These are phyloP conservation scores for Dreissena polymorpha DNA, from an alignment of 1,140 invertebrate genomes.

Conservation along the genomic window DNA sequence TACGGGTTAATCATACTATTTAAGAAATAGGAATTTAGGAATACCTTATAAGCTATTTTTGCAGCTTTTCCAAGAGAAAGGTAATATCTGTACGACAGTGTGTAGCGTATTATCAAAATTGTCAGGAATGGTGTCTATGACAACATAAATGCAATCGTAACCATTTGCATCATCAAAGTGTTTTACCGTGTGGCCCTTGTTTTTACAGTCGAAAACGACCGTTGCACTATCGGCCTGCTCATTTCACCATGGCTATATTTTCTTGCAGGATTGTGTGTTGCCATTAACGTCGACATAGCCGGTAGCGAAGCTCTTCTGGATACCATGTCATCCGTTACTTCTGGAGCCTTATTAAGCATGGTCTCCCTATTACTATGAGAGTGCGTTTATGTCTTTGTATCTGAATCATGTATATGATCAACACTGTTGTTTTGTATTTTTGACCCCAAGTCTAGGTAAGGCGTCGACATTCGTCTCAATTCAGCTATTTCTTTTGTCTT, in stretches of 20 bases:
- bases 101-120: slow-evolving; percentile 36
- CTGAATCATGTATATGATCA: neutral
- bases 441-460: too few relatives aligned
- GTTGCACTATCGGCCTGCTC: neutral
- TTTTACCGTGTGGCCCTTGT: slow-evolving; percentile 36
- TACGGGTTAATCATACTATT: slow-evolving; percentile 50
- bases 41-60: slow-evolving; percentile 42
- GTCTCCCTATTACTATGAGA: neutral
- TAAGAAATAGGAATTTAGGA: slow-evolving; percentile 39
- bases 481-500: neutral
- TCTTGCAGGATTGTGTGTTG: too few relatives aligned
- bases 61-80: neutral
- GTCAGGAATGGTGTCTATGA: slow-evolving; percentile 45
- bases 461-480: neutral
- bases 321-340: neutral
- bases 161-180: slow-evolving; percentile 52
- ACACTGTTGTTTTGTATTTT: neutral
- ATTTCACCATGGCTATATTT: too few relatives aligned
- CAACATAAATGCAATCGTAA: slow-evolving; percentile 47
- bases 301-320: neutral
- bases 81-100: slow-evolving; percentile 18
- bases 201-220: slow-evolving; percentile 30
- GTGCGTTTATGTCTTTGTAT: too few relatives aligned
- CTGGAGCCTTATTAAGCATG: neutral
- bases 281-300: neutral